A percentile compares a stretch with the other conserved stretches of the same genome.
These are phyloP conservation scores for Megathymus violae DNA, from an alignment of 1,140 invertebrate species.

Conservation along the genomic window DNA sequence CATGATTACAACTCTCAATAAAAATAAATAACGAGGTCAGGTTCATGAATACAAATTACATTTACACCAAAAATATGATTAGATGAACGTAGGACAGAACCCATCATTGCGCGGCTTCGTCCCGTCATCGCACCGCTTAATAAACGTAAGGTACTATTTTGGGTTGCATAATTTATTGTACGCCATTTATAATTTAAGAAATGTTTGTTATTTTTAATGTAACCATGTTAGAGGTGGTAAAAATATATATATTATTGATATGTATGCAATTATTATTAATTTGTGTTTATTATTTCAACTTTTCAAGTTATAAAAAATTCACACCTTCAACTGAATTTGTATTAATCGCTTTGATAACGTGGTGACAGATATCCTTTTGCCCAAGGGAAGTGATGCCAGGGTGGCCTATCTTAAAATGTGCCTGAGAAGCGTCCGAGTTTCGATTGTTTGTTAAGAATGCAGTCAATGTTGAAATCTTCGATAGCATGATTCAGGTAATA, in stretches of 20 bases:
- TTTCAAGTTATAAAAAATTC: too few relatives aligned
- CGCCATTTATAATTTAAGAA: conserved; percentile 29
- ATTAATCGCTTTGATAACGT: too few relatives aligned
- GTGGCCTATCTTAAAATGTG: too few relatives aligned
- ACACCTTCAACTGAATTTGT: too few relatives aligned
- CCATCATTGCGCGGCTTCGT: background rate
- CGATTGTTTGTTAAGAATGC: too few relatives aligned
- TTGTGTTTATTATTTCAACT: too few relatives aligned
- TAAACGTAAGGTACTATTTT: conserved; percentile 11
- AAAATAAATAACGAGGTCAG: background rate
- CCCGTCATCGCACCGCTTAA: background rate
- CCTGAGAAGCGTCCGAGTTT: too few relatives aligned
- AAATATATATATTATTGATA: background rate
- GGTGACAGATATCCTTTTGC: too few relatives aligned
- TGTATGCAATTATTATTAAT: background rate
- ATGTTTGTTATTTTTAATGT: conserved; percentile 26
- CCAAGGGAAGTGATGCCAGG: too few relatives aligned
- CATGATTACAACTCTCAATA: too few relatives aligned
- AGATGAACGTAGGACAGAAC: background rate
- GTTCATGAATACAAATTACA: background rate
- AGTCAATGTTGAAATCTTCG: too few relatives aligned
- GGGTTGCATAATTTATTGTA: conserved; percentile 26
- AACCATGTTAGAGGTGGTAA: conserved; percentile 9
- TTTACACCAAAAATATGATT: background rate
- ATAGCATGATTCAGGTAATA: too few relatives aligned